Evolutionary conservation across 2,113 vertebrate genomes (phyloP).

Genomic region (Ellobius talpinus): DNA sequence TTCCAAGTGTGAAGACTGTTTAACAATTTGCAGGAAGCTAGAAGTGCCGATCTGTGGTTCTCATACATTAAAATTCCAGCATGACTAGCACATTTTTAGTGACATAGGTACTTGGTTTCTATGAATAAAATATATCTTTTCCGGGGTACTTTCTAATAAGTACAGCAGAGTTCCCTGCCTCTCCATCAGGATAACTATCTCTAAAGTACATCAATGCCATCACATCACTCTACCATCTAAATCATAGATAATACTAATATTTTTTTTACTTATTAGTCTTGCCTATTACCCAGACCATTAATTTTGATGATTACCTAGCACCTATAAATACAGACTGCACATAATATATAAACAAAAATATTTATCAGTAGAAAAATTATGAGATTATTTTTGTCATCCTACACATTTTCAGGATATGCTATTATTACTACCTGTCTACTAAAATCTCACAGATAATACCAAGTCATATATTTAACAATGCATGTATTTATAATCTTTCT

Average conservation of each 20-base stretch:
- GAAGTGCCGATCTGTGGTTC: not conserved
- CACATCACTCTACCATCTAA: not conserved
- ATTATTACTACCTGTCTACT: not conserved
- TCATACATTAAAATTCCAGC: not conserved
- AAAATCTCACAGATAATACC: not conserved
- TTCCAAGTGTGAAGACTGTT: not conserved
- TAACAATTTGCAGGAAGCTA: not conserved
- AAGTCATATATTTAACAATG: not conserved
- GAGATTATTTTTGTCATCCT: not conserved
- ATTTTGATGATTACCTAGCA: not conserved
- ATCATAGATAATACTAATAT: not conserved
- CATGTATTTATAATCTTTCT: not conserved
- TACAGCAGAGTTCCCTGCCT: not conserved
- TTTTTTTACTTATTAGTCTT: not conserved
- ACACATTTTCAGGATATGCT: not conserved
- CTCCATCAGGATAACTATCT: not conserved
- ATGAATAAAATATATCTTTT: slow-evolving; percentile 5
- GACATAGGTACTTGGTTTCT: not conserved
- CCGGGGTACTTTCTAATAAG: not conserved
- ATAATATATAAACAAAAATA: not conserved
- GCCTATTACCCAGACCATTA: not conserved
- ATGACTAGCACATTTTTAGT: not conserved
- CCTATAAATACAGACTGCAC: not conserved
- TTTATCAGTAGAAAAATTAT: not conserved
- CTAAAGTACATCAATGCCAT: not conserved